Evolutionary conservation across 2,113 vertebrate genomes (phyloP).

Genomic region (Charina bottae): DNA sequence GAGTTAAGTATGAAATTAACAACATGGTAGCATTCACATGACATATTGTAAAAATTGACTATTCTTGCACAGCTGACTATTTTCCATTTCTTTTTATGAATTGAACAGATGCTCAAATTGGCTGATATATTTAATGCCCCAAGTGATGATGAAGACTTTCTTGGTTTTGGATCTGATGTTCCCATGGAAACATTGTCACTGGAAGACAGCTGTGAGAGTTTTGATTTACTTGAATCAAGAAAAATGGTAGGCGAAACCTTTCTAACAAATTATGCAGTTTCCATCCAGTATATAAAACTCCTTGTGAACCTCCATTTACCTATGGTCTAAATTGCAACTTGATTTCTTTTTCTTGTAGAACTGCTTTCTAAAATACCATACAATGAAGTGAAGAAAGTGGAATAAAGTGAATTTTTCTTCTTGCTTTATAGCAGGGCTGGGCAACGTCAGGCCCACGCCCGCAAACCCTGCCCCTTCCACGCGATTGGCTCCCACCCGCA

Average conservation of each 20-base stretch:
- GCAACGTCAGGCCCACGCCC: too few species aligned
- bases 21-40: neutral
- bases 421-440: too few species aligned
- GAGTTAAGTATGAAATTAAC: slow-evolving; percentile 19
- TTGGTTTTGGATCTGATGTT: slow-evolving; percentile 69
- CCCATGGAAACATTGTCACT: slow-evolving; percentile 68
- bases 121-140: slow-evolving; percentile 71
- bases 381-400: neutral
- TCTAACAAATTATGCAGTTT: neutral
- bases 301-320: neutral
- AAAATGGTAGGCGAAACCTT: slow-evolving; percentile 64
- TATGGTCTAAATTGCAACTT: fast-evolving
- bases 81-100: slow-evolving; percentile 49
- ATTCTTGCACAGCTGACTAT: neutral
- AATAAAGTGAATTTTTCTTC: slow-evolving; percentile 13
- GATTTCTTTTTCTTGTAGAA: neutral
- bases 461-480: too few species aligned
- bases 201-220: slow-evolving; percentile 64
- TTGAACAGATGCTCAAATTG: slow-evolving; percentile 70
- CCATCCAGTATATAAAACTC: neutral
- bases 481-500: too few species aligned
- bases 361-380: slow-evolving; percentile 3
- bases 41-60: slow-evolving; percentile 27
- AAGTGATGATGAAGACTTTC: slow-evolving; percentile 76
- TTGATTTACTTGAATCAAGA: slow-evolving; percentile 54